Percentiles rank a stretch among this genome's conserved stretches.
Conservation (phyloP, 2,797 vertebrate species). For the Threskiornis aethiopicus region DNA sequence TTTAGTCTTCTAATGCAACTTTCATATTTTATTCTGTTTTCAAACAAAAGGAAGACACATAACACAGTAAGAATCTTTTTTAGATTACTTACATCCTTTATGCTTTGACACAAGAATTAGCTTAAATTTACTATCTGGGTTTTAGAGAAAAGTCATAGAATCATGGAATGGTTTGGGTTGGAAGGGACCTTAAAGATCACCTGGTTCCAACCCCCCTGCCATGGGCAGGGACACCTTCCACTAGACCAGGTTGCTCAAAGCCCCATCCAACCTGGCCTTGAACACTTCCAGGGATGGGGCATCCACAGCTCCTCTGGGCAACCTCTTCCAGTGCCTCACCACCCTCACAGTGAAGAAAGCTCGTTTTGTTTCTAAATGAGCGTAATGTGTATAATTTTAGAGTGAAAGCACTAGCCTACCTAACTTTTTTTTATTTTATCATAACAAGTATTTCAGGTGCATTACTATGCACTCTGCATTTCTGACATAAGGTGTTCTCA, state of each 20-base stretch:
- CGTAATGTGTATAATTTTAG: accelerated
- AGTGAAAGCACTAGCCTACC: background rate
- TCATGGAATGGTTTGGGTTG: no score
- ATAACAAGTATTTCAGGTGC: background rate
- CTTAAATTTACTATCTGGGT: background rate
- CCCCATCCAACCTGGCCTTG: no score
- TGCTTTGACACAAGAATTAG: background rate
- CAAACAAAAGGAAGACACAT: background rate
- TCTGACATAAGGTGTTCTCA: background rate
- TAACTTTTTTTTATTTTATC: background rate
- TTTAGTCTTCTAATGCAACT: background rate
- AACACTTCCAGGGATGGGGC: no score
- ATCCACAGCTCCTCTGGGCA: no score
- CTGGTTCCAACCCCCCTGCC: no score
- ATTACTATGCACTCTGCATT: background rate
- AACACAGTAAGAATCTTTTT: background rate
- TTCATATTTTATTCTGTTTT: background rate
- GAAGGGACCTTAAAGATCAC: no score
- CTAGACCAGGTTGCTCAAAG: no score
- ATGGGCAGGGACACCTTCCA: no score
- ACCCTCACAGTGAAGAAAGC: background rate
- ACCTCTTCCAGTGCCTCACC: no score
- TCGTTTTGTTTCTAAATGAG: background rate
- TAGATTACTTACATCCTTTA: background rate
- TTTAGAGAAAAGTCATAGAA: background rate